phyloP scores from a whole-genome alignment of 1,140 invertebrate genomes.

The Cydia splendana region DNA sequence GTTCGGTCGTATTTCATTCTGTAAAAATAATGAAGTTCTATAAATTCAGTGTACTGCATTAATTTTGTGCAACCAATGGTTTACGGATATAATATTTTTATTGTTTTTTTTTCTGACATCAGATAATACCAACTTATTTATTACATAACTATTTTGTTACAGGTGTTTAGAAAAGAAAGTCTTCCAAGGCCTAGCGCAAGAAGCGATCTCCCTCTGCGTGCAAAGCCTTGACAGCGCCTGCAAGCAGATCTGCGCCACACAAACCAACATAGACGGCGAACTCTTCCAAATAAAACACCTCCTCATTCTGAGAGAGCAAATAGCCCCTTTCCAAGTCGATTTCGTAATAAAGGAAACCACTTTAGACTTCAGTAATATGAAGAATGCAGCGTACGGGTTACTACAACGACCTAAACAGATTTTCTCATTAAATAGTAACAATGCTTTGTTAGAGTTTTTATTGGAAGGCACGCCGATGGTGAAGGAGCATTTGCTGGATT shows the following conservation, averaged over 20 bases:
- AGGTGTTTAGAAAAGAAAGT: slow-evolving; percentile 96
- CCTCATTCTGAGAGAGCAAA: slow-evolving; percentile 97
- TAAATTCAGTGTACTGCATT: no score
- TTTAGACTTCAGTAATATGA: slow-evolving; percentile 94
- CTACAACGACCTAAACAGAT: slow-evolving; percentile 92
- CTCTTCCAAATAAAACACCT: slow-evolving; percentile 99
- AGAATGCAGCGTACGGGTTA: slow-evolving; percentile 91
- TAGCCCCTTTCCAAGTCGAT: slow-evolving; percentile 98
- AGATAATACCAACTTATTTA: no score
- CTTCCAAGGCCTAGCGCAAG: slow-evolving; percentile 97
- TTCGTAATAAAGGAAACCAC: slow-evolving; percentile 95
- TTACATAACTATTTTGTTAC: background rate
- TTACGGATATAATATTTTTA: no score
- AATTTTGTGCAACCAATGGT: no score
- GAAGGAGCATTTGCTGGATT: slow-evolving; percentile 94
- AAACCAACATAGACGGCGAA: slow-evolving; percentile 92
- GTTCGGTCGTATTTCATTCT: no score
- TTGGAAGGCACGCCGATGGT: slow-evolving; percentile 95
- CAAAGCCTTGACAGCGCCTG: slow-evolving; percentile 92
- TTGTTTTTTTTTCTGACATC: no score
- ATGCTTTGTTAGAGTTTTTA: slow-evolving; percentile 95
- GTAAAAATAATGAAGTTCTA: no score
- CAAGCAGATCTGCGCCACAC: slow-evolving; percentile 83
- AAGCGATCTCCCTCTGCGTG: slow-evolving; percentile 95
- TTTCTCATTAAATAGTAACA: slow-evolving; percentile 93